A percentile compares a stretch with the other conserved stretches of the same genome.
Evolutionary conservation across 2,113 vertebrate genomes (phyloP).

Genomic region (Hucho hucho): DNA sequence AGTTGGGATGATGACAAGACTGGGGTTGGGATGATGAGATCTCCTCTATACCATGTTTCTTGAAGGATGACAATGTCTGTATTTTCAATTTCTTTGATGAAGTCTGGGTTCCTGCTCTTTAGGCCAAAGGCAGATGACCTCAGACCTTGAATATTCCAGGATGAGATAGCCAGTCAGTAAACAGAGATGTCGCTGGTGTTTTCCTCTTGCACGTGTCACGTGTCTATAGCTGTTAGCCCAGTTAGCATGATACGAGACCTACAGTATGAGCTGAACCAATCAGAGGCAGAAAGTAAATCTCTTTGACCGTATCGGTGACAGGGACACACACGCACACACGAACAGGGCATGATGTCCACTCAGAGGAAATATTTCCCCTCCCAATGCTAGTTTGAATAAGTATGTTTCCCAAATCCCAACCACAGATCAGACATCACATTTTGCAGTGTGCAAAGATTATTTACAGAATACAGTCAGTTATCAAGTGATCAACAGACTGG

Average conservation of each 20-base stretch:
- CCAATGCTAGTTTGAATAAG: background rate
- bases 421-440: slow-evolving; percentile 39
- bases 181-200: background rate
- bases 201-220: slow-evolving; percentile 26
- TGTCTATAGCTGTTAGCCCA: slow-evolving; percentile 51
- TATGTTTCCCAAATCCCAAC: slow-evolving; percentile 47
- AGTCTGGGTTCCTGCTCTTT: too few relatives aligned
- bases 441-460: slow-evolving; percentile 41
- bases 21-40: too few relatives aligned
- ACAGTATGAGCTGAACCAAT: slow-evolving; percentile 49
- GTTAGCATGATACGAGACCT: slow-evolving; percentile 43
- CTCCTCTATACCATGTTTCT: too few relatives aligned
- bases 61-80: too few relatives aligned
- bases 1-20: too few relatives aligned
- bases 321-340: slow-evolving; percentile 1
- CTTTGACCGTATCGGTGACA: slow-evolving; percentile 15
- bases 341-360: background rate
- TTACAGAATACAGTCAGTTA: slow-evolving; percentile 52
- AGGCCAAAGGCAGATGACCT: too few relatives aligned
- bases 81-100: too few relatives aligned
- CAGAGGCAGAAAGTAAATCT: slow-evolving; percentile 53
- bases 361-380: background rate
- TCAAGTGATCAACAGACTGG: slow-evolving; percentile 48
- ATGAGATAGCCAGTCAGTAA: background rate
- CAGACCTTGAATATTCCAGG: too few relatives aligned